A percentile compares a stretch with the other conserved stretches of the same genome.
These are phyloP conservation scores for Keiferia lycopersicella DNA, from an alignment of 2,888 invertebrate species.

Conservation along the genomic window DNA sequence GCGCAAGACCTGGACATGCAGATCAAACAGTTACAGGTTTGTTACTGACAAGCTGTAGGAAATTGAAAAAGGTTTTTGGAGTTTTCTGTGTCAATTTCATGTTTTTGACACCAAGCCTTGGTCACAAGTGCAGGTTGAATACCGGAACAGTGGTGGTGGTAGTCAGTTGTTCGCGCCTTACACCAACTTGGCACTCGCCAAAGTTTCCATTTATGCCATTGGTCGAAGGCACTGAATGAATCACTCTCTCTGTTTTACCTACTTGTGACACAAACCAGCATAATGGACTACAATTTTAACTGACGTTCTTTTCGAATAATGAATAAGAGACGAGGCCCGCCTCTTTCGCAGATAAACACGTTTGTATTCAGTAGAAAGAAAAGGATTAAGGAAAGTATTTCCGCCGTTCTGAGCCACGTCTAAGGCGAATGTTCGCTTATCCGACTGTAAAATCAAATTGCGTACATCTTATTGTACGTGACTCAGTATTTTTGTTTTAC, in stretches of 20 bases:
- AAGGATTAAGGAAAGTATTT: constrained; percentile 1
- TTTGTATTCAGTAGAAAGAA: constrained; percentile 1
- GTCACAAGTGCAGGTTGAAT: too few species aligned
- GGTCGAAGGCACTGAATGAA: too few species aligned
- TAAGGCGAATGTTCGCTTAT: constrained; percentile 13
- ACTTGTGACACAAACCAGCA: neutral
- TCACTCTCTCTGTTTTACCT: too few species aligned
- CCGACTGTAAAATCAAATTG: constrained; percentile 18
- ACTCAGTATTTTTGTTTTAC: constrained; percentile 6
- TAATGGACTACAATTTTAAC: too few species aligned
- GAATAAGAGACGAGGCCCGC: neutral
- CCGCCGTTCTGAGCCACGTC: constrained; percentile 1
- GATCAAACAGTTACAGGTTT: constrained; percentile 89
- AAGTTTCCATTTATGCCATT: too few species aligned
- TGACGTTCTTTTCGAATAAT: neutral
- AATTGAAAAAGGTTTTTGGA: neutral
- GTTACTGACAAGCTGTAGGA: neutral
- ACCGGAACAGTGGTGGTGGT: too few species aligned
- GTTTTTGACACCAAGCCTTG: neutral
- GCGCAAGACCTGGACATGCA: constrained; percentile 91
- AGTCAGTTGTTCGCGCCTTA: too few species aligned
- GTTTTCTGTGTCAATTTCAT: too few species aligned
- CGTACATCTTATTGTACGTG: neutral
- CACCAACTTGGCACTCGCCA: too few species aligned
- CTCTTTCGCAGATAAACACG: neutral